Conservation (phyloP, 1,140 invertebrate species). For the Diorhabda elongata region DNA sequence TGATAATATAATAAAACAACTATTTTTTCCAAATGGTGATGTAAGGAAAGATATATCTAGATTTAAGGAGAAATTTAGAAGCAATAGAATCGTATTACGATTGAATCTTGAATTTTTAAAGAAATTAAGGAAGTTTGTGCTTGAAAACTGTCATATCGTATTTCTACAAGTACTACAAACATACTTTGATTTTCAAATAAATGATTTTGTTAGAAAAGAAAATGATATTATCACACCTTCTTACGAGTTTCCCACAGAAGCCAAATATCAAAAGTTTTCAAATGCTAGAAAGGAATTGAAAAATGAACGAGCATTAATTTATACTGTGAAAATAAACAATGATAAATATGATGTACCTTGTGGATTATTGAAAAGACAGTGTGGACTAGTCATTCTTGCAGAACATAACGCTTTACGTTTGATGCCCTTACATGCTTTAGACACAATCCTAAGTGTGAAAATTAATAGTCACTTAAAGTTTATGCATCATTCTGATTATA, state of each 20-base stretch:
- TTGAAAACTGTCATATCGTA: constrained; percentile 39
- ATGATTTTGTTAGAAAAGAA: constrained; percentile 22
- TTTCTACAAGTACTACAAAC: constrained; percentile 42
- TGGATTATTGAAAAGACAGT: constrained; percentile 37
- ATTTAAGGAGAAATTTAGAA: constrained; percentile 37
- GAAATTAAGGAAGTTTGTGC: constrained; percentile 39
- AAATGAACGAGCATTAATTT: constrained; percentile 32
- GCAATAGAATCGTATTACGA: constrained; percentile 36
- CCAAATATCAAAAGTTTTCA: constrained; percentile 21
- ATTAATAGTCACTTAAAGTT: constrained; percentile 35
- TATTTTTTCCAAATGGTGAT: constrained; percentile 10
- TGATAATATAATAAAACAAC: constrained; percentile 36
- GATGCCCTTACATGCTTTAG: constrained; percentile 30
- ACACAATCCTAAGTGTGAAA: constrained; percentile 20
- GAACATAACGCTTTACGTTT: constrained; percentile 36
- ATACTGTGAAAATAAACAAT: constrained; percentile 34
- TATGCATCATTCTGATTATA: constrained; percentile 34
- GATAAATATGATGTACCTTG: constrained; percentile 35
- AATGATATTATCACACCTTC: constrained; percentile 3
- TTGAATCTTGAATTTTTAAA: constrained; percentile 34
- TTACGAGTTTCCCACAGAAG: not conserved
- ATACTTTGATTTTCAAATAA: constrained; percentile 40
- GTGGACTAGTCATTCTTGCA: constrained; percentile 35
- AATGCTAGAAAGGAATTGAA: constrained; percentile 30
- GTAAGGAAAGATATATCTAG: constrained; percentile 20